Evolutionary conservation across 2,888 invertebrate species (phyloP).

Genomic region (Xylophagus ater): DNA sequence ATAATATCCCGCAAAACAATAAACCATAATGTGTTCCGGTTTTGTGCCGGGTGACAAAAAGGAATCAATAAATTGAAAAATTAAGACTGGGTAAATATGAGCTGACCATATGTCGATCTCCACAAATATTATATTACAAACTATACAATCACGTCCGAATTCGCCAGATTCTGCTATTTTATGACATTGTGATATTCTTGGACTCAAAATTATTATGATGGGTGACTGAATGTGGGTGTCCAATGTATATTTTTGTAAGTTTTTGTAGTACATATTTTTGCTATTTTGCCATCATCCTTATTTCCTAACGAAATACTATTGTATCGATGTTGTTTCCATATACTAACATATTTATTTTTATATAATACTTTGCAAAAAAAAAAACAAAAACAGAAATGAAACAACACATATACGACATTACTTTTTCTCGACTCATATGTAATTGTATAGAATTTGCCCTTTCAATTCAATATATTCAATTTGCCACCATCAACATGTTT

Average conservation of each 20-base stretch:
- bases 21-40: slow-evolving; percentile 1
- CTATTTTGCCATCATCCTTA: too few species aligned
- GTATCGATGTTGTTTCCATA: too few species aligned
- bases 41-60: background rate
- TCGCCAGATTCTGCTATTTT: too few species aligned
- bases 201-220: too few species aligned
- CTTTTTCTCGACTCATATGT: slow-evolving; percentile 3
- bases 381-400: background rate
- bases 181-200: too few species aligned
- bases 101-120: slow-evolving; percentile 4
- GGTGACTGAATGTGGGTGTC: too few species aligned
- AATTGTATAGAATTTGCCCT: slow-evolving; percentile 7
- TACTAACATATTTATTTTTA: background rate
- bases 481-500: slow-evolving; percentile 10
- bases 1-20: too few species aligned
- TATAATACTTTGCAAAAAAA: background rate
- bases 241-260: too few species aligned
- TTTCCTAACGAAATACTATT: too few species aligned
- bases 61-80: slow-evolving; percentile 4
- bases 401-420: background rate
- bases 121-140: background rate
- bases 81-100: slow-evolving; percentile 2
- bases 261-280: too few species aligned
- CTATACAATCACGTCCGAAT: background rate
- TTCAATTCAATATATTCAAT: slow-evolving; percentile 11